A percentile compares a stretch with the other conserved stretches of the same genome.
These are phyloP conservation scores for Leptonema lineaticorne DNA, from an alignment of 1,140 invertebrate genomes.

Conservation along the genomic window DNA sequence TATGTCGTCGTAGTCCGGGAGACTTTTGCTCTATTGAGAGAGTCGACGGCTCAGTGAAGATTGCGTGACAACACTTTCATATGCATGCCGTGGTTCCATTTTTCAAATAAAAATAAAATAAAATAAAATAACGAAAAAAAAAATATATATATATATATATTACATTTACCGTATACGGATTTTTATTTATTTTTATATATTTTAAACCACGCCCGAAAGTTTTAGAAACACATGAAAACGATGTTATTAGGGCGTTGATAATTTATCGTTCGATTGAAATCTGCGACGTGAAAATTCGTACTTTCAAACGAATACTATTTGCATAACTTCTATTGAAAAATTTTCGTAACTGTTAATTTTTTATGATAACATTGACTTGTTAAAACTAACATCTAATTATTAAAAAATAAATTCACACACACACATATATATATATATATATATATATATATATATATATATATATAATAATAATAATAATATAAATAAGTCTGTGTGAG, in stretches of 20 bases:
- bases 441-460: no score
- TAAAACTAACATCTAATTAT: no score
- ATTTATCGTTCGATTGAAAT: background rate
- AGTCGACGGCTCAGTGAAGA: no score
- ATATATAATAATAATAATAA: no score
- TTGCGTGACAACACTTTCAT: slow-evolving; percentile 3
- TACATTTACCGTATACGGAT: no score
- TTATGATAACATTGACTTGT: no score
- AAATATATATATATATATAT: no score
- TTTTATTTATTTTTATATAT: no score
- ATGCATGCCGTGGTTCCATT: slow-evolving; percentile 11
- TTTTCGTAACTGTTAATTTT: background rate
- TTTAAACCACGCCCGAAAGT: background rate
- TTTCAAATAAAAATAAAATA: slow-evolving; percentile 4
- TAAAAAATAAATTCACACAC: no score
- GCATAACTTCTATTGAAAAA: background rate
- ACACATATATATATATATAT: no score
- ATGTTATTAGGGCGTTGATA: slow-evolving; percentile 12
- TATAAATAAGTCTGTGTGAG: no score
- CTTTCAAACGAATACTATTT: background rate
- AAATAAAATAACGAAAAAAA: background rate
- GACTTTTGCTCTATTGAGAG: no score
- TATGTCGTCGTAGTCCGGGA: background rate
- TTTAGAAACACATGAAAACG: slow-evolving; percentile 6
- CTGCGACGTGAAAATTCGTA: background rate